Evolutionary conservation across 2,888 invertebrate genomes (phyloP), one percentile per base, ranked within the genome.

Genomic region (Cantharis rufa): DNA sequence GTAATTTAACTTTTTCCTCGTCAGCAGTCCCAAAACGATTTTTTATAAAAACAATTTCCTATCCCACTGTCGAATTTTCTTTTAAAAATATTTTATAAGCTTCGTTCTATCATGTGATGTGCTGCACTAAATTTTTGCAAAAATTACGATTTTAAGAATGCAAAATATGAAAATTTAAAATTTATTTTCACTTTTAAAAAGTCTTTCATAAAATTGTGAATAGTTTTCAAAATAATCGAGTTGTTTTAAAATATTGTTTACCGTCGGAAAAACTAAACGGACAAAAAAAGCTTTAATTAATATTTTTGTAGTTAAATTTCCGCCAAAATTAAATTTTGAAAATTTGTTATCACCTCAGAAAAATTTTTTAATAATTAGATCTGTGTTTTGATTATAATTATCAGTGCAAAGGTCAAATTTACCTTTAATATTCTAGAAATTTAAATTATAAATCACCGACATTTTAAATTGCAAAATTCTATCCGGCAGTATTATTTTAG

Each of bases 401-500:
- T 21, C 21, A 21, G 21, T 21, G n/a, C n/a, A n/a, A n/a, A n/a
- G n/a, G n/a, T n/a, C n/a, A n/a, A n/a, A n/a, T n/a, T n/a, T n/a
- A n/a, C 1, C 7, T 48, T n/a, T n/a, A 48, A 48, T 48, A 48
- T n/a, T 7, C 5, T 7, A 48, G n/a, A n/a, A 48, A 48, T 32
- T 32, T 1, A 11, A 28, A 28, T n/a, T n/a, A n/a, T n/a, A n/a
- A n/a, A n/a, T n/a, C n/a, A n/a, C n/a, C n/a, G n/a, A n/a, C n/a
- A 32, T 13, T 32, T 32, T 32, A 13, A 32, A 32, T 48, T 48
- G n/a, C n/a, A 48, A 48, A 48, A 48, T n/a, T n/a, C 70, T 32
- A 70, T 70, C 74, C 66, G 66, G 63, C 48, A 74, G 70, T 64
- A n/a, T 63, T 48, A 66, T 70, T 74, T 74, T 70, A 64, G 74